Percentiles rank a stretch among this genome's conserved stretches.
Conservation (phyloP, 2,888 invertebrate species). For the Macropis europaea region DNA sequence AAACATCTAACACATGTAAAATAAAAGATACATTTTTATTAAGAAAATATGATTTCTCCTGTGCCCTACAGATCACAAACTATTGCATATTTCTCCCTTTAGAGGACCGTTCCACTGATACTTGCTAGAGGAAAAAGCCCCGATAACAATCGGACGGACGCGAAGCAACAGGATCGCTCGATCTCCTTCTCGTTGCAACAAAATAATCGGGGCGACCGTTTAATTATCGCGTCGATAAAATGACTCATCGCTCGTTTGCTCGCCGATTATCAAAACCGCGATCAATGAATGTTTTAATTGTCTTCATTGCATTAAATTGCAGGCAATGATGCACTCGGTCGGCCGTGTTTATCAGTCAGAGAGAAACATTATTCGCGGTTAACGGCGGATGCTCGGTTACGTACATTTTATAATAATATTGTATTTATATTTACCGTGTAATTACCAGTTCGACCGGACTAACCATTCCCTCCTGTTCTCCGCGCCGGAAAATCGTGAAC, state of each 20-base stretch:
- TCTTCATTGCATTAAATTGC: constrained; percentile 63
- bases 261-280: constrained; percentile 57
- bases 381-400: constrained; percentile 32
- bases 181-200: constrained; percentile 14
- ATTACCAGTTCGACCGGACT: constrained; percentile 30
- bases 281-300: constrained; percentile 61
- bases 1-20: too few relatives aligned
- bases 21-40: too few relatives aligned
- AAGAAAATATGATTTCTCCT: too few relatives aligned
- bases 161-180: constrained; percentile 27
- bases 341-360: constrained; percentile 49
- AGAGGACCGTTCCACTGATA: too few relatives aligned
- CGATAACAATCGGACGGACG: too few relatives aligned
- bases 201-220: constrained; percentile 39
- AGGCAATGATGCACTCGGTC: constrained; percentile 59
- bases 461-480: background rate
- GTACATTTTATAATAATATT: constrained; percentile 48
- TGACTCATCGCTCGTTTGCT: constrained; percentile 56
- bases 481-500: constrained; percentile 14
- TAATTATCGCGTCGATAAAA: constrained; percentile 50
- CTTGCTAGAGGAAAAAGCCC: too few relatives aligned
- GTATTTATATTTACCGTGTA: constrained; percentile 34
- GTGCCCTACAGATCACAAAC: too few relatives aligned
- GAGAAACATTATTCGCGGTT: constrained; percentile 61
- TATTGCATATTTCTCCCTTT: too few relatives aligned